Percentiles rank a stretch among this genome's conserved stretches.
These are phyloP conservation scores for Psephotus haematonotus DNA, from an alignment of 2,113 vertebrate genomes.

Conservation along the genomic window DNA sequence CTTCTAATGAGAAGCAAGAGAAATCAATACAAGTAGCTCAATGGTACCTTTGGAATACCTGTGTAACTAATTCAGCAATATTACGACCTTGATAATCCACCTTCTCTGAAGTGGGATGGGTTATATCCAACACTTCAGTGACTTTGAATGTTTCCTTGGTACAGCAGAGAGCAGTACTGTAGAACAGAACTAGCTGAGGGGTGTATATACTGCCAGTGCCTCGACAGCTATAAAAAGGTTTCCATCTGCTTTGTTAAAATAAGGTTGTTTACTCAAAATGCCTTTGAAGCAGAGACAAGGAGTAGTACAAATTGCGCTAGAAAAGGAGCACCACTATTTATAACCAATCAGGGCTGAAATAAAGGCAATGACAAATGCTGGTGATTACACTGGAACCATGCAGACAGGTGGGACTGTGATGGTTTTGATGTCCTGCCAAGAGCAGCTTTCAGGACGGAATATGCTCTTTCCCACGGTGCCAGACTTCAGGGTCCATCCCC, in stretches of 20 bases:
- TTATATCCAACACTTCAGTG: not conserved
- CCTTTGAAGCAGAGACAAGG: constrained; percentile 6
- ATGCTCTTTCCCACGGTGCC: not conserved
- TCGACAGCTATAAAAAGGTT: constrained; percentile 53
- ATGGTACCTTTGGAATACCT: not conserved
- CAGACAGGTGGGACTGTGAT: not conserved
- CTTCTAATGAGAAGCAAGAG: not conserved
- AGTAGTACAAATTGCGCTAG: not conserved
- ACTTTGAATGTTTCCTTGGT: not conserved
- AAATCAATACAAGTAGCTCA: not conserved
- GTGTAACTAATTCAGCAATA: not conserved
- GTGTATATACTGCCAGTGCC: not conserved
- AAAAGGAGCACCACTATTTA: not conserved
- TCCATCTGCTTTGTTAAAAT: constrained; percentile 67
- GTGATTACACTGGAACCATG: not conserved
- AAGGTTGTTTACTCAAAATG: constrained; percentile 52
- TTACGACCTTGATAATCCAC: not conserved
- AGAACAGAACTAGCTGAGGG: not conserved
- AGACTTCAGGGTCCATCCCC: not conserved
- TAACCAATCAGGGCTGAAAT: not conserved
- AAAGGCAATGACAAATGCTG: not conserved
- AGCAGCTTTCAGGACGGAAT: not conserved
- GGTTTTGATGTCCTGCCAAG: not conserved
- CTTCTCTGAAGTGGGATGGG: not conserved
- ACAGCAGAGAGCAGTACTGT: not conserved